phyloP scores from a whole-genome alignment of 2,888 invertebrate species.

The Trachelus troglodyta region DNA sequence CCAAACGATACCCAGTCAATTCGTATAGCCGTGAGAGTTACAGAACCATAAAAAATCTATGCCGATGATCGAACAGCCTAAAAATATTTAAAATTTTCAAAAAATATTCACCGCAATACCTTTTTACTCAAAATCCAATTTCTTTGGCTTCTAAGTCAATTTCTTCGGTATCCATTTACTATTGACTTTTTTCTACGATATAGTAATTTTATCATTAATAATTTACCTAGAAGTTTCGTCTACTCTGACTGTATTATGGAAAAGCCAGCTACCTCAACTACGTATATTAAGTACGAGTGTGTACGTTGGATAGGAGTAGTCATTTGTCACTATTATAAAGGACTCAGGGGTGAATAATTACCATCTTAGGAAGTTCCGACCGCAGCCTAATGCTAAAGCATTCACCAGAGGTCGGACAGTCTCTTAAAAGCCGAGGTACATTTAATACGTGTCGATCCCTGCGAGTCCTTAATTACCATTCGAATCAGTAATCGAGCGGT shows the following conservation, averaged over 20 bases:
- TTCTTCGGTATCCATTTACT: too few relatives aligned
- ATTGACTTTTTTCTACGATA: too few relatives aligned
- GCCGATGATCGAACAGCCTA: not conserved
- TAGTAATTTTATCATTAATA: not conserved
- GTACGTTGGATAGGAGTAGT: slow-evolving; percentile 27
- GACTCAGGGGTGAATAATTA: slow-evolving; percentile 57
- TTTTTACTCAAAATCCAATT: too few relatives aligned
- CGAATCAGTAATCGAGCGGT: not conserved
- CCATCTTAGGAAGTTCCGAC: slow-evolving; percentile 41
- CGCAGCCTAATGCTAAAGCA: not conserved
- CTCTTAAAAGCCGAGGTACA: not conserved
- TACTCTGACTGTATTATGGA: not conserved
- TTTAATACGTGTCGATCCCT: not conserved
- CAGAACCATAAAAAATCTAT: not conserved
- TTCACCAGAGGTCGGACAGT: not conserved
- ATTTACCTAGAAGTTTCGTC: not conserved
- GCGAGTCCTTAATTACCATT: not conserved
- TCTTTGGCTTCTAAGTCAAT: not conserved
- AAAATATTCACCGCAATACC: too few relatives aligned
- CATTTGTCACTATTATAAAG: slow-evolving; percentile 62
- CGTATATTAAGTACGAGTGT: slow-evolving; percentile 1
- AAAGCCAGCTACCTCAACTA: not conserved
- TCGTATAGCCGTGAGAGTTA: not conserved
- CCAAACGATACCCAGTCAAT: not conserved
- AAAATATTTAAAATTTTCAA: not conserved